Base-by-base conservation (phyloP, 2,888 invertebrate genomes). In the Noctua janthina region DNA sequence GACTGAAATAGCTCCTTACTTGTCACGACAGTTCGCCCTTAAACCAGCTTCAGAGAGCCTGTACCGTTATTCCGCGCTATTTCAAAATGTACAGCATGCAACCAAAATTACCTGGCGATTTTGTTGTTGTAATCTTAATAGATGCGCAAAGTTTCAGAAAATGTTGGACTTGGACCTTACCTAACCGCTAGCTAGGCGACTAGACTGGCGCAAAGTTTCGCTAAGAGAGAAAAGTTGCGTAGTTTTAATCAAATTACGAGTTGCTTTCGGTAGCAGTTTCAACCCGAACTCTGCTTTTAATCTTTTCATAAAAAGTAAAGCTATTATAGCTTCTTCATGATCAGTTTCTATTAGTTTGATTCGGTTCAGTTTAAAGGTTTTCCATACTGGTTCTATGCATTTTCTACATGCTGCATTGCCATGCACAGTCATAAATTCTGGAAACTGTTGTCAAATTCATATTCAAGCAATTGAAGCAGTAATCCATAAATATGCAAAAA, bases 11-110 rank as follows among this genome's bases (percentile, higher is more conserved):
- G 90, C 91, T 82, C 79, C 86, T 86, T 87, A 88, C 91, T 90
- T 91, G 91, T 93, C 93, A 91, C 91, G 92, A 92, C 92, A 92
- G 91, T 93, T 92, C 90, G 90, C 89, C 91, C 90, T 89, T 90
- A 91, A 89, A 91, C 90, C 88, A 86, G 89, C 89, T 89, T 82
- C 80, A 84, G 82, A 85, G 79, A 84, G 76, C 56, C 51, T 54
- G 29, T 79, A 82, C 83, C 71, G 84, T 88, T 84, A 81, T 76
- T 74, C 70, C 76, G 72, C 67, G 74, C 83, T 86, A 84, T 86
- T 85, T 75, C 74, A 67, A 81, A 56, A 69, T 77, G 62, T 35
- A 62, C 23, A 71, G 13, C 23, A 76, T 79, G 39, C 49, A 74
- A 72, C 29, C 49, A 72, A 77, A 74, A 76, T 71, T 49, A 71